phyloP scores from a whole-genome alignment of 2,113 vertebrate species.

The Podarcis raffonei region DNA sequence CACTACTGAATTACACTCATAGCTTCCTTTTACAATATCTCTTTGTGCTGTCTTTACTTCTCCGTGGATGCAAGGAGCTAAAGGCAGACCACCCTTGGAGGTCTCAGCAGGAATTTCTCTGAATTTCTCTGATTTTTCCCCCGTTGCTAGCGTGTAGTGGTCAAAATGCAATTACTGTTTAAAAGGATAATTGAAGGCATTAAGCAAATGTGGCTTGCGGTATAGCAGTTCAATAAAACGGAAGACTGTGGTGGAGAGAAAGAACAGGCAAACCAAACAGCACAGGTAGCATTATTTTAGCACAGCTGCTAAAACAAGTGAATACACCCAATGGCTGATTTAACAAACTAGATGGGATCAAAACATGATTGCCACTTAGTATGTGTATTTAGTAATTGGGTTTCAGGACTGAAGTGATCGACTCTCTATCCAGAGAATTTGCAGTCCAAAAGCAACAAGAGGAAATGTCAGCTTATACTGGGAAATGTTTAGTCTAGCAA shows the following conservation, averaged over 20 bases:
- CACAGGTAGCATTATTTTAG: background rate
- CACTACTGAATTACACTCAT: background rate
- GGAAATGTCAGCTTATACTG: background rate
- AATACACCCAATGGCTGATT: background rate
- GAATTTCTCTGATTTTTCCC: background rate
- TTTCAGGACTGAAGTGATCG: background rate
- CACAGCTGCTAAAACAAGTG: background rate
- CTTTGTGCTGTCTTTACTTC: background rate
- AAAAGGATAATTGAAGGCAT: conserved; percentile 19
- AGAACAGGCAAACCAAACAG: background rate
- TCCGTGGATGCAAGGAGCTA: background rate
- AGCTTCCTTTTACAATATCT: background rate
- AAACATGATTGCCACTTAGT: background rate
- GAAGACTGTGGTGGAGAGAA: background rate
- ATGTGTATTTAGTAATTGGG: background rate
- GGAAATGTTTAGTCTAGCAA: background rate
- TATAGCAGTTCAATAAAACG: background rate
- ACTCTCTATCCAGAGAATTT: background rate
- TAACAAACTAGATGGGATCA: background rate
- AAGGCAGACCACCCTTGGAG: conserved; percentile 3
- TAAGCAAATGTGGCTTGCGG: background rate
- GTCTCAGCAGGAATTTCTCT: background rate
- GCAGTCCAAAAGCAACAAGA: background rate
- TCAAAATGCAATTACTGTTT: conserved; percentile 15
- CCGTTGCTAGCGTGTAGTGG: background rate